Base-by-base conservation (phyloP, 2,888 invertebrate species). In the Lasius fuliginosus region DNA sequence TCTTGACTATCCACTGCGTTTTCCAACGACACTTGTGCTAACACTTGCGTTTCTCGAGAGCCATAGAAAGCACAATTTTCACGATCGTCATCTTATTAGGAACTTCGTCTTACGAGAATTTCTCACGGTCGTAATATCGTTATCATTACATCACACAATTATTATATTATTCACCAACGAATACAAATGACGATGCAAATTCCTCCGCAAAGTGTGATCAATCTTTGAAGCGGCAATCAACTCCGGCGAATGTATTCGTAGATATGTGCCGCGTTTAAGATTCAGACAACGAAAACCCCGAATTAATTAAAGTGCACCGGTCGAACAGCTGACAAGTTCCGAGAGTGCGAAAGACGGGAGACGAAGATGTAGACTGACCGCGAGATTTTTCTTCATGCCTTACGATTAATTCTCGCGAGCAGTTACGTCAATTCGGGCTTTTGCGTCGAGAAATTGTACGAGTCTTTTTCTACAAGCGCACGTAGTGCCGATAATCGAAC, bases 291-390 rank as follows among this genome's bases (percentile, higher is more conserved):
- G 56, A n/a, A n/a, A 68, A 11, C 11, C 1, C 36, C 6, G n/a
- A 58, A n/a, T 42, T 58, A 23, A 79, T n/a, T 71, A 71, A 77
- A 58, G 42, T 68, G 40, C 40, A 15, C 6, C 27, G 6, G 15
- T 18, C 11, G 23, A 11, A 60, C 33, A 53, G 12, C 9, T 42
- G 1, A 33, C 36, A 8, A 46, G 23, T 49, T 65, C 42, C 1
- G n/a, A 56, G 58, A 56, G 42, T 36, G 11, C 18, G 11, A 42
- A 58, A 60, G 46, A 40, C n/a, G 58, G 58, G 23, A n/a, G n/a
- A 79, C 42, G 23, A 79, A 46, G 18, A 79, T 73, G 58, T 60
- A 60, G 56, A 69, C 30, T 53, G 12, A 53, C 9, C 58, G 46
- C 18, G 75, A 8, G 40, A 3, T 0, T n/a, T 71, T 15, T 30